These are phyloP conservation scores for Ennomos fuscantarius DNA, from an alignment of 2,888 invertebrate genomes.

Conservation along the genomic window DNA sequence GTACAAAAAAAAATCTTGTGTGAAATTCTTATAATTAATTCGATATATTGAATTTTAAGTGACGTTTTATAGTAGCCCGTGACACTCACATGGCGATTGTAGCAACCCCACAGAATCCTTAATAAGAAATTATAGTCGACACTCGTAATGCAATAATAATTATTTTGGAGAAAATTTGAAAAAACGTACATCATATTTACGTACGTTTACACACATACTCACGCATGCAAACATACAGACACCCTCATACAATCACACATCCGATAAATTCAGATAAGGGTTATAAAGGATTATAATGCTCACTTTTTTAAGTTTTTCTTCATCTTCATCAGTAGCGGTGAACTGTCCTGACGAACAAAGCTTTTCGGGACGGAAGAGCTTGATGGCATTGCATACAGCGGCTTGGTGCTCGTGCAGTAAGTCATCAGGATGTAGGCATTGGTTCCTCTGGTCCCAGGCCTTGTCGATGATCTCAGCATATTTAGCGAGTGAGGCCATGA, in stretches of 20 bases:
- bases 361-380: slow-evolving; percentile 86
- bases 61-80: no score
- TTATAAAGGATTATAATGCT: neutral
- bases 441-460: neutral
- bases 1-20: no score
- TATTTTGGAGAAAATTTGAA: no score
- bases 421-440: slow-evolving; percentile 3
- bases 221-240: no score
- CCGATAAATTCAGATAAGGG: neutral
- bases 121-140: no score
- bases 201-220: no score
- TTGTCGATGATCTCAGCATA: neutral
- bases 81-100: no score
- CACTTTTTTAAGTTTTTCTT: neutral
- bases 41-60: no score
- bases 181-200: no score
- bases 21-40: no score
- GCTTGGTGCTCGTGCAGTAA: neutral
- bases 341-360: slow-evolving; percentile 75
- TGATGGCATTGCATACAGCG: slow-evolving; percentile 93
- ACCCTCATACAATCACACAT: neutral
- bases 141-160: no score
- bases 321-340: slow-evolving; percentile 73
- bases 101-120: no score
- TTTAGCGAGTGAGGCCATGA: neutral